A percentile compares a stretch with the other conserved stretches of the same genome.
Conservation (phyloP, 2,888 invertebrate species). For the Euclidia mi region DNA sequence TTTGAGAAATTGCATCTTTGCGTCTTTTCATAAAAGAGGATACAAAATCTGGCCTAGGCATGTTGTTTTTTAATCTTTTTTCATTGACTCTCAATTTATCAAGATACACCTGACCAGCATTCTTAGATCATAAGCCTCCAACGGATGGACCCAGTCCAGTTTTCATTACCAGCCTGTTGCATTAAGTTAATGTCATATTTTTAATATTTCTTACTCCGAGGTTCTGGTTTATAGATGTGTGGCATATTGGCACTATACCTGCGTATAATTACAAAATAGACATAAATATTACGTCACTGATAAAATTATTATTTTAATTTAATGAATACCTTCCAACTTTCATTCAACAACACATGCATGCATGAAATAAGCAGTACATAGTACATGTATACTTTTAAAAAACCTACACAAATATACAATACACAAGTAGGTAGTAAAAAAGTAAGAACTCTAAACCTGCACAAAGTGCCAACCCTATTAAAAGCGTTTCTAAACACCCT, state of each 20-base stretch:
- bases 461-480: no score
- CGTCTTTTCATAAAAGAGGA: slow-evolving; percentile 25
- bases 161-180: slow-evolving; percentile 18
- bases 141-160: slow-evolving; percentile 31
- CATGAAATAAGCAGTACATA: slow-evolving; percentile 1
- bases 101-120: slow-evolving; percentile 25
- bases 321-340: no score
- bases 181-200: slow-evolving; percentile 34
- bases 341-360: not conserved
- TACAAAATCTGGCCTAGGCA: slow-evolving; percentile 26
- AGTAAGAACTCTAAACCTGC: slow-evolving; percentile 19
- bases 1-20: slow-evolving; percentile 20
- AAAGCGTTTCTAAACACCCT: no score
- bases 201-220: slow-evolving; percentile 32
- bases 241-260: slow-evolving; percentile 32
- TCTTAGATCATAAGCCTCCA: slow-evolving; percentile 30
- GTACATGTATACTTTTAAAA: slow-evolving; percentile 16
- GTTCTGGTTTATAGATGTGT: slow-evolving; percentile 34
- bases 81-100: slow-evolving; percentile 27
- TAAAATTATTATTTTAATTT: no score
- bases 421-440: slow-evolving; percentile 16
- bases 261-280: slow-evolving; percentile 22
- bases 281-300: slow-evolving; percentile 12
- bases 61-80: slow-evolving; percentile 29
- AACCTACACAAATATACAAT: not conserved